phyloP scores from a whole-genome alignment of 2,797 vertebrate genomes.

The Syngnathus rostellatus region DNA sequence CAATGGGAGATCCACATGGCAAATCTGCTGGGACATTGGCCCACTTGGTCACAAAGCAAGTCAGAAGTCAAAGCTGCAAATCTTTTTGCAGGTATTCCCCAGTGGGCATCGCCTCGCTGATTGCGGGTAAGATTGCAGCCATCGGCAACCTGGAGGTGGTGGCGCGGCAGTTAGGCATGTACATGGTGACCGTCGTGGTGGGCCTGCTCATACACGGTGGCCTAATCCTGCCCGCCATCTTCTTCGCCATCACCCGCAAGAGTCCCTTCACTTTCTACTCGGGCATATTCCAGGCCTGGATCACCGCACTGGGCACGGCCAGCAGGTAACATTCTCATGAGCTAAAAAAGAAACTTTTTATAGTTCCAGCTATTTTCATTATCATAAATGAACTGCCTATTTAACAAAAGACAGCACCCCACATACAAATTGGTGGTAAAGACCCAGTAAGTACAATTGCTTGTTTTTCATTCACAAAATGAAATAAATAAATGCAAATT shows the following conservation, averaged over 20 bases:
- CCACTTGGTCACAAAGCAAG: neutral
- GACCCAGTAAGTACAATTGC: too few species aligned
- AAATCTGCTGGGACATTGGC: neutral
- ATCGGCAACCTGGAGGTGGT: slow-evolving; percentile 76
- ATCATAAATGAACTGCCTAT: too few species aligned
- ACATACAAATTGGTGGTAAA: too few species aligned
- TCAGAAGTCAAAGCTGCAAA: neutral
- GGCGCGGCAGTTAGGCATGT: slow-evolving; percentile 78
- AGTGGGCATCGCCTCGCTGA: slow-evolving; percentile 76
- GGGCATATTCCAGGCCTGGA: slow-evolving; percentile 83
- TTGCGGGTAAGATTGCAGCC: slow-evolving; percentile 76
- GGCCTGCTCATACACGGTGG: slow-evolving; percentile 78
- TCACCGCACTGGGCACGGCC: slow-evolving; percentile 79
- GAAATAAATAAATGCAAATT: too few species aligned
- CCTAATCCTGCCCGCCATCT: slow-evolving; percentile 75
- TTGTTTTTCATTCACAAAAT: too few species aligned
- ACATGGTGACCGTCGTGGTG: slow-evolving; percentile 80
- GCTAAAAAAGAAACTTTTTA: neutral
- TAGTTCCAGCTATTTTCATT: too few species aligned
- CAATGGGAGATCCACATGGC: slow-evolving; percentile 1
- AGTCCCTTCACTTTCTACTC: slow-evolving; percentile 74
- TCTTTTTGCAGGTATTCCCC: slow-evolving; percentile 74
- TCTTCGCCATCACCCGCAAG: slow-evolving; percentile 72
- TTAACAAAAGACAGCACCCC: too few species aligned
- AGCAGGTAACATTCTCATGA: slow-evolving; percentile 66